phyloP scores from a whole-genome alignment of 2,113 vertebrate genomes.

The Oxygymnocypris stewartii region DNA sequence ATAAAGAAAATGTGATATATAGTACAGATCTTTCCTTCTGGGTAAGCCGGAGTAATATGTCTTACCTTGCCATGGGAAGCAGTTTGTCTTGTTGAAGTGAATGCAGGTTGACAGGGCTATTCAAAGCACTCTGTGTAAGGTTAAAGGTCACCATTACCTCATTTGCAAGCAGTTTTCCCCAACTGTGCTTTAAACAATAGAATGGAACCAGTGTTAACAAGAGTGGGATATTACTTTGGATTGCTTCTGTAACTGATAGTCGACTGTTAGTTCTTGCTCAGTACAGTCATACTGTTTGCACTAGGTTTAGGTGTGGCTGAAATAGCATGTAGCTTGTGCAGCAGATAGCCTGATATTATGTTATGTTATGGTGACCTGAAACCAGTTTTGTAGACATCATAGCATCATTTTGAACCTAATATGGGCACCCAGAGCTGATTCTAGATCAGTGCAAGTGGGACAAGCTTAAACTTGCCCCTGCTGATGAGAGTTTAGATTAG shows the following conservation, averaged over 20 bases:
- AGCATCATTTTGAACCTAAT: background rate
- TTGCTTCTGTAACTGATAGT: background rate
- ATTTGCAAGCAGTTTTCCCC: background rate
- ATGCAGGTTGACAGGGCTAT: background rate
- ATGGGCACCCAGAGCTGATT: background rate
- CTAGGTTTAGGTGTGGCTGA: constrained; percentile 8
- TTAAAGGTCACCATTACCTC: background rate
- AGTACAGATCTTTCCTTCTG: background rate
- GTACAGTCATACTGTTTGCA: background rate
- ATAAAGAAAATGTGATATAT: background rate
- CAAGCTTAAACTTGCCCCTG: background rate
- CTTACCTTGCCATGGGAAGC: background rate
- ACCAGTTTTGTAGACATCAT: constrained; percentile 19
- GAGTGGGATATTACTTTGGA: background rate
- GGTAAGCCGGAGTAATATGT: background rate
- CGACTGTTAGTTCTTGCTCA: background rate
- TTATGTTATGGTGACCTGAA: background rate
- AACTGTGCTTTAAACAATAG: background rate
- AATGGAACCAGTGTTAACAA: background rate
- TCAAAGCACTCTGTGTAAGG: background rate
- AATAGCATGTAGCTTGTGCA: background rate
- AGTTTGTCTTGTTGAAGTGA: background rate
- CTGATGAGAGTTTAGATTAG: background rate
- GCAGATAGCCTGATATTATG: background rate
- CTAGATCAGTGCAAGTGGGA: background rate